Evolutionary conservation across 2,113 vertebrate genomes (phyloP).

Genomic region (Lontra canadensis): DNA sequence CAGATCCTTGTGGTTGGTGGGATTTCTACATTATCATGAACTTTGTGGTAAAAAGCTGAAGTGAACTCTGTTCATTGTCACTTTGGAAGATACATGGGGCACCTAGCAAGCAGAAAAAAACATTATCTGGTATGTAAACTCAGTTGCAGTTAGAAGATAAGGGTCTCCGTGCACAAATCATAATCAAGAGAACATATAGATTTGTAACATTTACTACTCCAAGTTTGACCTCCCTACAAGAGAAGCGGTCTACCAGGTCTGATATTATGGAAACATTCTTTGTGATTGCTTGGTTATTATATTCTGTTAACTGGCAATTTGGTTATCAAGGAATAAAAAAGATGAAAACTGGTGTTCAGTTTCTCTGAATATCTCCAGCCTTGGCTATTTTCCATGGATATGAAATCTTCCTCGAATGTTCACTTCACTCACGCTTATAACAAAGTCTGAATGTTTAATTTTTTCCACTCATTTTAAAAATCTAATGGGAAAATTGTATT

Average conservation of each 20-base stretch:
- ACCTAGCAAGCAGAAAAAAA: not conserved
- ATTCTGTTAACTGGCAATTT: not conserved
- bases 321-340: not conserved
- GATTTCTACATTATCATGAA: not conserved
- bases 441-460: not conserved
- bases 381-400: not conserved
- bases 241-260: not conserved
- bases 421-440: not conserved
- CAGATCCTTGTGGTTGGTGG: not conserved
- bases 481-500: not conserved
- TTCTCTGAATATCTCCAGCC: not conserved
- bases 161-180: not conserved
- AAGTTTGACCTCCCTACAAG: not conserved
- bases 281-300: not conserved
- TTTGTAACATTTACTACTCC: not conserved
- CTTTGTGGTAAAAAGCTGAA: conserved; percentile 14
- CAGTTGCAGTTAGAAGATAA: not conserved
- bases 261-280: not conserved
- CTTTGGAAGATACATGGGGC: not conserved
- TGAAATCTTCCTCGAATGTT: not conserved
- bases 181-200: not conserved
- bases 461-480: not conserved
- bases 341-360: not conserved
- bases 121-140: not conserved
- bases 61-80: not conserved